Conservation (phyloP, 2,797 vertebrate genomes). For the Microctenopoma stevenorrisi region DNA sequence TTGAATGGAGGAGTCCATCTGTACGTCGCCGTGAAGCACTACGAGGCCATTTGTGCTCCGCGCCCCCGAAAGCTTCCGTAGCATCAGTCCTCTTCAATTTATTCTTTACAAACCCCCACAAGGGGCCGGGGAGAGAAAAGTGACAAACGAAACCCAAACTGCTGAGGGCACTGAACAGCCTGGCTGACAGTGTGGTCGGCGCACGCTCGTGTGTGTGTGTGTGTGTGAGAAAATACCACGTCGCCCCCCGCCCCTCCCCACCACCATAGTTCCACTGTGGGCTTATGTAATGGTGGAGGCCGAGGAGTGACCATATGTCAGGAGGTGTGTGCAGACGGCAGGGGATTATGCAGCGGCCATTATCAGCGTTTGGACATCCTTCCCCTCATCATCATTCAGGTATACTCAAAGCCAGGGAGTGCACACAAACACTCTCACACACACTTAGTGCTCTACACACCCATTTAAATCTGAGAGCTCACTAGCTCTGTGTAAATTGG, state of each 20-base stretch:
- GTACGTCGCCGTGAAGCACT: slow-evolving; percentile 65
- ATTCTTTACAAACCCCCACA: slow-evolving; percentile 77
- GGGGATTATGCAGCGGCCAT: slow-evolving; percentile 80
- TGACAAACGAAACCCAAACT: slow-evolving; percentile 74
- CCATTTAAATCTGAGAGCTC: slow-evolving; percentile 66
- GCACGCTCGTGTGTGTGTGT: slow-evolving; percentile 54
- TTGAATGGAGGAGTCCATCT: slow-evolving; percentile 81
- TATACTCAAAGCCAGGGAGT: slow-evolving; percentile 70
- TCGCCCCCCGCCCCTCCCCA: slow-evolving; percentile 52
- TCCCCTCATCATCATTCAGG: slow-evolving; percentile 80
- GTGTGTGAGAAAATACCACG: slow-evolving; percentile 77
- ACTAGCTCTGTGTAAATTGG: slow-evolving; percentile 78
- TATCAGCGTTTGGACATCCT: slow-evolving; percentile 71
- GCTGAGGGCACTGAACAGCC: slow-evolving; percentile 80
- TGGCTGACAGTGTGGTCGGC: slow-evolving; percentile 73
- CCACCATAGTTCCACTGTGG: slow-evolving; percentile 59
- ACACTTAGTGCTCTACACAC: slow-evolving; percentile 48
- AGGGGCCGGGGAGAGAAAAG: slow-evolving; percentile 61
- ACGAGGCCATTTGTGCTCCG: slow-evolving; percentile 74
- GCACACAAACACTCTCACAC: slow-evolving; percentile 37
- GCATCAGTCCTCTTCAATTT: slow-evolving; percentile 79
- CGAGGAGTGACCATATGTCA: slow-evolving; percentile 86
- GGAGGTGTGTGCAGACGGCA: slow-evolving; percentile 79
- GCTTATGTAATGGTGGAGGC: slow-evolving; percentile 84
- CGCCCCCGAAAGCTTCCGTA: slow-evolving; percentile 73